Conservation (phyloP, 2,797 vertebrate species). For the Semotilus atromaculatus region DNA sequence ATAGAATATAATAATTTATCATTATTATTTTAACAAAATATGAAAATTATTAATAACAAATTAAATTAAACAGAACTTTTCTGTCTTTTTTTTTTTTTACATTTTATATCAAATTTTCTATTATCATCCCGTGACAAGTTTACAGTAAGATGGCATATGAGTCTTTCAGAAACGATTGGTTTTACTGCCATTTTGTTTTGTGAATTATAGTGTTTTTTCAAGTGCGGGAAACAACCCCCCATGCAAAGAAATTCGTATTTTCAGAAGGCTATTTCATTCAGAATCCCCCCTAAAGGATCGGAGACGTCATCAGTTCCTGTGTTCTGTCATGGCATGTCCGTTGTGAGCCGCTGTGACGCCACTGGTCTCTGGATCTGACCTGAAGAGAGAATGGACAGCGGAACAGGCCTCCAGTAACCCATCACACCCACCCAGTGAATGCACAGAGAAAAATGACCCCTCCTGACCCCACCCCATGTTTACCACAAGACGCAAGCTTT, state of each 20-base stretch:
- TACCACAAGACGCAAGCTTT: conserved; percentile 33
- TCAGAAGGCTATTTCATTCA: not conserved
- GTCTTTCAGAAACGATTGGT: not conserved
- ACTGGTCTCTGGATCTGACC: conserved; percentile 15
- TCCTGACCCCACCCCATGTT: conserved; percentile 33
- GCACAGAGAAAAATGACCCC: conserved; percentile 33
- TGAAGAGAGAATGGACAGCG: not conserved
- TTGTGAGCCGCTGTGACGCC: conserved; percentile 12
- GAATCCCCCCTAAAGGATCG: not conserved
- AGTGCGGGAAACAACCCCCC: not conserved
- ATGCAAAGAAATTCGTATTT: not conserved
- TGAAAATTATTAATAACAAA: not conserved
- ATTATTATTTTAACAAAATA: not conserved
- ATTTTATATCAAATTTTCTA: not conserved
- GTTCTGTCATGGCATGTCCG: conserved; percentile 6
- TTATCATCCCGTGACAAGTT: not conserved
- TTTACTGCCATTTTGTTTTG: not conserved
- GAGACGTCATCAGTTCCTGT: conserved; percentile 19
- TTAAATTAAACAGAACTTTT: not conserved
- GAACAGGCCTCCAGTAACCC: conserved; percentile 47
- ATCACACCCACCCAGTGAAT: conserved; percentile 45
- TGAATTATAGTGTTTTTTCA: not conserved
- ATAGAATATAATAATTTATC: not conserved
- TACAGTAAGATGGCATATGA: not conserved
- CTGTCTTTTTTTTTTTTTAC: not conserved